phyloP scores from a whole-genome alignment of 2,113 vertebrate genomes.

The Dicrurus megarhynchus region DNA sequence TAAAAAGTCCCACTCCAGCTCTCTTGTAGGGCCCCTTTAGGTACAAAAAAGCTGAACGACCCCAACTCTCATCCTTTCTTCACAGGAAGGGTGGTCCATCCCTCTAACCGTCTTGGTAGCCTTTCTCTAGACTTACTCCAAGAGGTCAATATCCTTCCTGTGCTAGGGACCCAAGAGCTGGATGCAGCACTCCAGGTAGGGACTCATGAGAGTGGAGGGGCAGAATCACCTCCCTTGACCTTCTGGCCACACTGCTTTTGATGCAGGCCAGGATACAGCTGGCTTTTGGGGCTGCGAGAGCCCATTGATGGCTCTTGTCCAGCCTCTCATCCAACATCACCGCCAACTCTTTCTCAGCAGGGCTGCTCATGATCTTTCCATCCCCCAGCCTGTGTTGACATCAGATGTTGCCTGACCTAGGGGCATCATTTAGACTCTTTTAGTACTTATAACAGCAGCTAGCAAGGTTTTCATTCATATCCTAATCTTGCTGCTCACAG shows the following conservation, averaged over 20 bases:
- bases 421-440: background rate
- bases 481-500: background rate
- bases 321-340: background rate
- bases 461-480: background rate
- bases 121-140: background rate
- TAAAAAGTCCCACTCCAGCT: background rate
- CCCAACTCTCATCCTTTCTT: background rate
- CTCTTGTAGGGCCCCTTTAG: background rate
- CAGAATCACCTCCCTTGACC: background rate
- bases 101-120: background rate
- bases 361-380: background rate
- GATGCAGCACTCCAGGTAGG: background rate
- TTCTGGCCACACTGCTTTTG: background rate
- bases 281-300: background rate
- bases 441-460: background rate
- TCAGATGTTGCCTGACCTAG: too few species aligned
- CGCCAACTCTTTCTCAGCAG: background rate
- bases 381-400: background rate
- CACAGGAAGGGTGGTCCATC: background rate
- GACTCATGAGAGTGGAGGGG: fast-evolving
- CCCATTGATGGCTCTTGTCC: too few species aligned
- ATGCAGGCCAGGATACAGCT: background rate
- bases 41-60: background rate
- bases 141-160: background rate
- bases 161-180: background rate